Conservation (phyloP, 2,113 vertebrate genomes). For the Emydura subglobosa region DNA sequence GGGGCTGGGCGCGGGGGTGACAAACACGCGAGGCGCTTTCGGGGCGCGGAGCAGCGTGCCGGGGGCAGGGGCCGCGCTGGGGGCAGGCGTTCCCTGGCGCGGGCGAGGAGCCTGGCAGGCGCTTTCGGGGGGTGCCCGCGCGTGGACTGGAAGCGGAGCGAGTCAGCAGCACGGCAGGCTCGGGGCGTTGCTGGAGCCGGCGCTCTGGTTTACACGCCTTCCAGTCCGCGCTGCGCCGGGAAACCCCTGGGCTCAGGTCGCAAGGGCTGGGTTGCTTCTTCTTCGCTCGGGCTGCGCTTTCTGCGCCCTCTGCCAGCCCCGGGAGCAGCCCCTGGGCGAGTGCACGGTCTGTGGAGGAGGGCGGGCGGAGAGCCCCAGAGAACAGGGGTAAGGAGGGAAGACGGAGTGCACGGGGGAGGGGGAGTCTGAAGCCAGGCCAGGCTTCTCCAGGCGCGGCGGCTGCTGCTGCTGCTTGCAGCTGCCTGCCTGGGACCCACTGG, state of each 20-base stretch:
- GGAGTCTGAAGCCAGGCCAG: not conserved
- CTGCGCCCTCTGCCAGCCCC: not conserved
- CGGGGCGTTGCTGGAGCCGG: too few relatives aligned
- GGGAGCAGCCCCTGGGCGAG: not conserved
- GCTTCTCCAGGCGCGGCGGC: not conserved
- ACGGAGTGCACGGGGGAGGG: not conserved
- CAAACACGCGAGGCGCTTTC: too few relatives aligned
- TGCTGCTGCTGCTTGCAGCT: not conserved
- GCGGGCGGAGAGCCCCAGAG: not conserved
- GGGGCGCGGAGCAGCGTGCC: too few relatives aligned
- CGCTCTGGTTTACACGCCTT: not conserved
- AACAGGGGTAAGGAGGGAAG: not conserved
- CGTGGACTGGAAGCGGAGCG: not conserved
- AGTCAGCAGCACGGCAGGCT: too few relatives aligned
- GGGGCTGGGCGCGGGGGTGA: not conserved
- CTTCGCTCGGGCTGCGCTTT: not conserved
- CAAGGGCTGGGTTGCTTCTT: not conserved
- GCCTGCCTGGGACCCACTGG: not conserved
- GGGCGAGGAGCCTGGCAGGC: too few relatives aligned
- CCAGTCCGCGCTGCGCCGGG: not conserved
- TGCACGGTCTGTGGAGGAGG: slow-evolving; percentile 30
- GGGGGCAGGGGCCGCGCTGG: not conserved
- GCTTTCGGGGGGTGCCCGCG: too few relatives aligned
- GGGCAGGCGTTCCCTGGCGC: not conserved
- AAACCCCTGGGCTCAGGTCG: not conserved